phyloP scores from a whole-genome alignment of 92 coral and sea anemone genomes.

The Micromussa lordhowensis region DNA sequence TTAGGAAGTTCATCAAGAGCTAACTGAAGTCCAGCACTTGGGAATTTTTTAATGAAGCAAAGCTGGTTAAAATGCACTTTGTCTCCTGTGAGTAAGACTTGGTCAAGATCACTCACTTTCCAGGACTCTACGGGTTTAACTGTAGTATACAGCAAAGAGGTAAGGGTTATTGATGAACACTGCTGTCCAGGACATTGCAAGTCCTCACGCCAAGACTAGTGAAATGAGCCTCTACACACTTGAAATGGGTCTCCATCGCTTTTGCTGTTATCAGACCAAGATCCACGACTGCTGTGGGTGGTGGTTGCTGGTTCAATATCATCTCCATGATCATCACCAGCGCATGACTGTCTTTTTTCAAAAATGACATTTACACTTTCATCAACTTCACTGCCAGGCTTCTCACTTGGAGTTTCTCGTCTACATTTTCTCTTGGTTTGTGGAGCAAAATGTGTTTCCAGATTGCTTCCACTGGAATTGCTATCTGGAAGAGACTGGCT shows the following conservation, averaged over 20 bases:
- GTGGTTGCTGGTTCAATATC: too few relatives aligned
- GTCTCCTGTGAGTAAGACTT: constrained; percentile 8
- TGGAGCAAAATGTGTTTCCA: not conserved
- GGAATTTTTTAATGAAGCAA: not conserved
- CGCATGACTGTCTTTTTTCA: too few relatives aligned
- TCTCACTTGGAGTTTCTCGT: not conserved
- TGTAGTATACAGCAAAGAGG: not conserved
- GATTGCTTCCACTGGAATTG: too few relatives aligned
- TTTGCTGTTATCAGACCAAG: not conserved
- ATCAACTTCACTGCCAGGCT: not conserved
- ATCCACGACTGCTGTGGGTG: too few relatives aligned
- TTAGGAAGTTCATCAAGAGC: constrained; percentile 22
- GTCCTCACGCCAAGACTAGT: not conserved
- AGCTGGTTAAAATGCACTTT: constrained; percentile 6
- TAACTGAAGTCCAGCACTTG: not conserved
- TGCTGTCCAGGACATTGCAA: not conserved
- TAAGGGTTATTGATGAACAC: not conserved
- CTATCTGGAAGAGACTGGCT: too few relatives aligned
- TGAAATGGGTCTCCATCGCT: not conserved
- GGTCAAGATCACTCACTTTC: not conserved
- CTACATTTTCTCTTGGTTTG: too few relatives aligned
- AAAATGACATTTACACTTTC: too few relatives aligned
- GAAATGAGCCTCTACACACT: not conserved
- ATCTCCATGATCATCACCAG: not conserved
- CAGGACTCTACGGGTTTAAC: not conserved